A percentile compares a stretch with the other conserved stretches of the same genome.
These are phyloP conservation scores for Umimayanthus kanabou DNA, from an alignment of 92 coral and sea anemone genomes.

Conservation along the genomic window DNA sequence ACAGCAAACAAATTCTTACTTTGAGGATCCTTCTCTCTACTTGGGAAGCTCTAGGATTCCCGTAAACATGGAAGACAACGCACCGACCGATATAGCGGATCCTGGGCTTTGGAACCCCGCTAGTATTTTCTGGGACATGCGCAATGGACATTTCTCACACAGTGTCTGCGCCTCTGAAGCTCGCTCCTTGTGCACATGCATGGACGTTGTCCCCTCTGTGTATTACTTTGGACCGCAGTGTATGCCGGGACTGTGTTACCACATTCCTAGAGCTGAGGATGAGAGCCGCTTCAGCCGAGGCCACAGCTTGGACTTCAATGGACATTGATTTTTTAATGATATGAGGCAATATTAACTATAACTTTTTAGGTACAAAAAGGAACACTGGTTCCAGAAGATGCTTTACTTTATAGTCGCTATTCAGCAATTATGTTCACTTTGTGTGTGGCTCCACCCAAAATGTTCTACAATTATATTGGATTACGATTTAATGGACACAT, in stretches of 20 bases:
- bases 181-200: conserved; percentile 23
- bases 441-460: no score
- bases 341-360: no score
- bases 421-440: no score
- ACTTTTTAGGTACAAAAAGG: no score
- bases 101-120: conserved; percentile 9
- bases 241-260: conserved; percentile 32
- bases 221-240: conserved; percentile 25
- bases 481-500: no score
- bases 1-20: background rate
- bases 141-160: conserved; percentile 2
- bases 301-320: background rate
- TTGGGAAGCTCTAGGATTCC: background rate
- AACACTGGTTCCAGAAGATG: no score
- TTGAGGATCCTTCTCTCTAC: background rate
- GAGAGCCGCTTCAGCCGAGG: background rate
- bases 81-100: background rate
- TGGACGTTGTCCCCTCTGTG: conserved; percentile 11
- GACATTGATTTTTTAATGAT: background rate
- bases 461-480: no score
- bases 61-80: background rate
- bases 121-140: conserved; percentile 22
- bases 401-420: no score
- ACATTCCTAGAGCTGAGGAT: background rate
- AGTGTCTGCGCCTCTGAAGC: background rate